These are phyloP conservation scores for Manacus vitellinus DNA, from an alignment of 2,113 vertebrate species.

Conservation along the genomic window DNA sequence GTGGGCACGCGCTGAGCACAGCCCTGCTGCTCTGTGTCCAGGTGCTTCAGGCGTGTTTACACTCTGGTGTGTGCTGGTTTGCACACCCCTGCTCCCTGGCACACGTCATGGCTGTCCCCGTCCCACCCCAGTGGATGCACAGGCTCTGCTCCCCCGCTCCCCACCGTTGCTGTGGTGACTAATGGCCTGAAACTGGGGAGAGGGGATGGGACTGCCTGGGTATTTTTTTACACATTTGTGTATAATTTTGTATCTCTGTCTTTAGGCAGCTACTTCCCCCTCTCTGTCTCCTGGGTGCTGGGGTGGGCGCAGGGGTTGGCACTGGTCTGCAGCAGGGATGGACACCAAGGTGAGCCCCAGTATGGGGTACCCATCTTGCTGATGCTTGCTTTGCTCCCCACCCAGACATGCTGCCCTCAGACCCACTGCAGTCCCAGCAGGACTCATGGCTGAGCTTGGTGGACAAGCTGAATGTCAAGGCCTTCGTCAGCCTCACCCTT, in stretches of 20 bases:
- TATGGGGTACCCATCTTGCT: neutral
- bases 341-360: neutral
- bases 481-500: conserved; percentile 89
- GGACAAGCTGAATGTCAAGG: conserved; percentile 89
- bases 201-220: neutral
- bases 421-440: conserved; percentile 86
- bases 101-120: fast-evolving
- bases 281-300: neutral
- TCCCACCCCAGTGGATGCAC: neutral
- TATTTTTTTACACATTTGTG: neutral
- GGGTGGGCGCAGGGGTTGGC: neutral
- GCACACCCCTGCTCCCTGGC: fast-evolving
- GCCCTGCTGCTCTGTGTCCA: neutral
- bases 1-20: fast-evolving
- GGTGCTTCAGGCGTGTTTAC: fast-evolving
- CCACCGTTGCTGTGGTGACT: conserved; percentile 38
- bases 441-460: conserved; percentile 90
- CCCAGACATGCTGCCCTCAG: conserved; percentile 81
- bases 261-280: neutral
- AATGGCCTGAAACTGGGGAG: conserved; percentile 57
- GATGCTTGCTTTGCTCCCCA: neutral
- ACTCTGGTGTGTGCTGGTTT: neutral
- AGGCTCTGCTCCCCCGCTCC: neutral
- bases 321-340: neutral
- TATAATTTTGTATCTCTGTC: neutral